Evolutionary conservation across 2,888 invertebrate genomes (phyloP), one percentile per base, ranked within the genome.

Genomic region (Margaritifera margaritifera): DNA sequence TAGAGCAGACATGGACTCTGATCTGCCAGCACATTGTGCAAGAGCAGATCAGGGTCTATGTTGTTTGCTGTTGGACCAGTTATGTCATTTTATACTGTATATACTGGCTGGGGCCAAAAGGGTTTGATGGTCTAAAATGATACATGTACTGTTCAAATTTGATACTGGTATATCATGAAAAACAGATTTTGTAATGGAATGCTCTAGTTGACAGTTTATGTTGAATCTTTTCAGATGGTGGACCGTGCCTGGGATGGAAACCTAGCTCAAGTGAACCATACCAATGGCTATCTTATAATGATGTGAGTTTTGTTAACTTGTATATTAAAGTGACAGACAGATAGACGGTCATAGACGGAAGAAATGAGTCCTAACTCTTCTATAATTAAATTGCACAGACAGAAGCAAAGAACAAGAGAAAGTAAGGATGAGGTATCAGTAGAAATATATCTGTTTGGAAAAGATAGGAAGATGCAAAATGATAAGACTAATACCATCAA

Each of bases 271-370:
- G 93, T 82, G 95, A 95, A 90, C 95, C 96, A 25, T 98, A 96
- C 91, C 93, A 92, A 85, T 98, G 98, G 98, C 93, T 97, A 79
- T 94, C 94, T 85, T 98, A 96, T 91, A 95, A 96, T 91, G 96
- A 97, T 90, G 95, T 90, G 75, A 80, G 83, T 75, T 15, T 51
- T 31, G 22, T 61, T 18, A 52, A n/a, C 42, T 19, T 64, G 2
- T 18, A 63, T 42, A 20, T 51, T 57, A 20, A 24, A 42, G 42
- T 19, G 51, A 62, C 53, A 8, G 51, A 62, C 53, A 42, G 42
- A 11, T 11, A 15, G 42, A 15, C 0, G 42, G 42, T 2, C 42
- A 42, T 42, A 42, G 31, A 31, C 31, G 8, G 42, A 42, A 3
- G 15, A 42, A 42, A 15, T 42, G 42, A 42, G 42, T 15, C 11